Percentiles rank a stretch among this genome's conserved stretches.
These are phyloP conservation scores for Spilarctia lutea DNA, from an alignment of 2,888 invertebrate genomes.

Conservation along the genomic window DNA sequence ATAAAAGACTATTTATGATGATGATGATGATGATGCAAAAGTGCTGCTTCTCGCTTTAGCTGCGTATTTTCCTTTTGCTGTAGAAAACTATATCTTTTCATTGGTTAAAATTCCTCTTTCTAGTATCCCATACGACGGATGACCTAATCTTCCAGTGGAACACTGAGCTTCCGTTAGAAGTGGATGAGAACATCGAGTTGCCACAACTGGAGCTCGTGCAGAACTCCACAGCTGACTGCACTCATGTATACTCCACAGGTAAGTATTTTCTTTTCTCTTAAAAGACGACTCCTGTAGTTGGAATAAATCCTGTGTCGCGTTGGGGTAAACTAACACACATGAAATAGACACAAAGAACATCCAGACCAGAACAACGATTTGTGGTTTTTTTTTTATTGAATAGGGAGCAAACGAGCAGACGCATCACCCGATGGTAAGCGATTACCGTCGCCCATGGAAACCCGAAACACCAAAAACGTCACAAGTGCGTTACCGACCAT, in stretches of 20 bases:
- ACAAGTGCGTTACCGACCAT: too few species aligned
- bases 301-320: too few species aligned
- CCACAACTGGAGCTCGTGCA: conserved; percentile 95
- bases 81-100: neutral
- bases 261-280: conserved; percentile 36
- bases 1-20: neutral
- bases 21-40: neutral
- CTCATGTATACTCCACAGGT: conserved; percentile 97
- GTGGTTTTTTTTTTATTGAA: too few species aligned
- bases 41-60: neutral
- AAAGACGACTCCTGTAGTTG: too few species aligned
- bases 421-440: too few species aligned
- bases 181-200: conserved; percentile 95
- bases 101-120: neutral
- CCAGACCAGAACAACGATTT: too few species aligned
- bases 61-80: neutral
- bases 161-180: conserved; percentile 94
- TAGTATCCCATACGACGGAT: conserved; percentile 97
- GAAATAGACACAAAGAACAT: too few species aligned
- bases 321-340: too few species aligned
- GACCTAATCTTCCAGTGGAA: conserved; percentile 98
- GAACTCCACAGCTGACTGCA: conserved; percentile 96
- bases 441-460: too few species aligned
- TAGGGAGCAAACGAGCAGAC: too few species aligned
- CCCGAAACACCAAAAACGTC: too few species aligned